Base-by-base conservation (phyloP, 2,797 vertebrate species). In the Rhinoraja longicauda region DNA sequence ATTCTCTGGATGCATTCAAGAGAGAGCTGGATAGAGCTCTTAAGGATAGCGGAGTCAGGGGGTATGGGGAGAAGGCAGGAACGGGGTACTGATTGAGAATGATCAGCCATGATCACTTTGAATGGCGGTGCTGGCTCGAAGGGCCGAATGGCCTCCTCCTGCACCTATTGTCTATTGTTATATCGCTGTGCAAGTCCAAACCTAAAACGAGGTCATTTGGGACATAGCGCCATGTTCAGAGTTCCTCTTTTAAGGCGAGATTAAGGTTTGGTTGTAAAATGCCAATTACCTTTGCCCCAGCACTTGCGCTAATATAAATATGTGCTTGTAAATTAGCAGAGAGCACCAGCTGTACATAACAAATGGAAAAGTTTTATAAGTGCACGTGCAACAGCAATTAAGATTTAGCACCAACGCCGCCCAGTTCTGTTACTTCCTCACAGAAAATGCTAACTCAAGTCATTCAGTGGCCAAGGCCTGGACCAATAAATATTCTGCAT, bases 351-450 rank as follows among this genome's bases (percentile, higher is more conserved):
- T 8, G 84, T 36, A 64, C 15, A 21, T 15, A 17, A 32, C 15
- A 64, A 86, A 64, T 86, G 29, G 82, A 88, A 62, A 88, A 64
- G 84, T 88, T 88, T 88, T 64, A 64, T 88, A 64, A 64, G 59
- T 32, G 59, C 59, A 32, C 84, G 36, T 88, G 84, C n/a, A 64
- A 64, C 64, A 88, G 19, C 84, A 8, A 88, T 62, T 26, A 29
- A 29, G 45, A 45, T 29, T 82, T 24, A 29, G 29, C 59, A 88
- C 15, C 19, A 88, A 88, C 21, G 59, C 10, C n/a, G 1, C n/a
- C n/a, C 84, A 88, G 57, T 64, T 15, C 84, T 64, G 59, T 8
- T 32, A 8, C 13, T 19, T 32, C 59, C n/a, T 64, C 59, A 36
- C 45, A 59, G 15, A 53, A 88, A 88, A 13, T 32, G 82, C 59